Base-by-base conservation (phyloP, 2,797 vertebrate genomes). In the Gymnothorax javanicus region DNA sequence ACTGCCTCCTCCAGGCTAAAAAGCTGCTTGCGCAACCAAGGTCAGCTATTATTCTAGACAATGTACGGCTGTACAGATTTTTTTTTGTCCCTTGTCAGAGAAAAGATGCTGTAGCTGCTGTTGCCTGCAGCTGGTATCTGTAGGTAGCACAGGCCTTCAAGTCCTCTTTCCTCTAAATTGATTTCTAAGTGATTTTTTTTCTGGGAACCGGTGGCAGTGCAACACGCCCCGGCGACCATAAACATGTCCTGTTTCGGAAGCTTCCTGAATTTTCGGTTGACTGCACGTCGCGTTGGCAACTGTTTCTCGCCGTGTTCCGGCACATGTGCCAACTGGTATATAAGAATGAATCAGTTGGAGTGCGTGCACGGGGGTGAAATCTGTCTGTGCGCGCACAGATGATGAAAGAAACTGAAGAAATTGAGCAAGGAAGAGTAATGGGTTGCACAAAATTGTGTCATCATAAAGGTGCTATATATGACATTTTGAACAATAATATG, bases 231-330 rank as follows among this genome's bases (percentile, higher is more conserved):
- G 50, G 52, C n/a, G 77, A 54, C 52, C 52, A 81, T 81, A 54
- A 54, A 56, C 17, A 56, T 56, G 52, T 81, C 77, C 7, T 81
- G 77, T 77, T 79, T 15, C 89, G 77, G 89, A 88, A 59, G 77
- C 82, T 25, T 2, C 73, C 89, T 90, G 90, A 89, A 88, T 86
- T 56, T 86, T 88, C 1, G 23, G 64, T 25, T 67, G 64, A n/a
- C 64, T 7, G 64, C 9, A 9, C 23, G 7, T 67, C 25, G 64
- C 23, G 7, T 67, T 67, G 23, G 64, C 9, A n/a, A 67, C 23
- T 4, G 0, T 67, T 67, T 67, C 64, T 67, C 9, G 23, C 64
- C 25, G 64, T n/a, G 64, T 67, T 20, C 64, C 6, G n/a, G 64
- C 64, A 67, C 62, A 67, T 67, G 62, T 23, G 7, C 62, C 62